phyloP scores from a whole-genome alignment of 1,140 invertebrate genomes.

The Eurosta solidaginis region DNA sequence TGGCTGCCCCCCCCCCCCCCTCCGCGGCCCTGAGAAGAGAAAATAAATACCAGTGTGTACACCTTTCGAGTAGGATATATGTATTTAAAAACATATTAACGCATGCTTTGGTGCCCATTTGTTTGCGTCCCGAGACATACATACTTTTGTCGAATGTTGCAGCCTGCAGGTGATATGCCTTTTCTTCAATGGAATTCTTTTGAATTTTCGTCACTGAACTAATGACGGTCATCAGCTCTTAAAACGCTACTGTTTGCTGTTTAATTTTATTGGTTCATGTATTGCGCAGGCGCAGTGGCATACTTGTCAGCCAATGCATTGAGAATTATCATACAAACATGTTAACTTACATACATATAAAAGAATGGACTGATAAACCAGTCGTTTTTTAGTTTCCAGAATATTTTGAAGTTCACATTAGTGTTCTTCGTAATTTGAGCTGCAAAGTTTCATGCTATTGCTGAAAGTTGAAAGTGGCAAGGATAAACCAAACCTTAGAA shows the following conservation, averaged over 20 bases:
- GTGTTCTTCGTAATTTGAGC: too few relatives aligned
- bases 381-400: too few relatives aligned
- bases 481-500: too few relatives aligned
- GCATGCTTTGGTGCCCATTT: too few relatives aligned
- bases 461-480: too few relatives aligned
- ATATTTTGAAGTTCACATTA: too few relatives aligned
- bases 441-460: too few relatives aligned
- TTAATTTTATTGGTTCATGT: constrained; percentile 5
- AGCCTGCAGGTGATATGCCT: neutral
- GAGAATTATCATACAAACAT: neutral
- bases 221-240: constrained; percentile 55
- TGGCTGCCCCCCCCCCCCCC: too few relatives aligned
- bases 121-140: neutral
- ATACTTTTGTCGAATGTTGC: neutral
- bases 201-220: constrained; percentile 56
- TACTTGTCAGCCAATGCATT: neutral
- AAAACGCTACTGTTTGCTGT: constrained; percentile 45
- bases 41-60: neutral
- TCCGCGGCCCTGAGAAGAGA: too few relatives aligned
- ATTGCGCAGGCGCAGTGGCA: constrained; percentile 8
- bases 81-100: neutral
- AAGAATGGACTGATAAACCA: too few relatives aligned
- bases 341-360: neutral
- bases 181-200: constrained; percentile 42
- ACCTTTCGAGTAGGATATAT: too few relatives aligned